These are phyloP conservation scores for Alloplasta piceator DNA, from an alignment of 2,888 invertebrate species.

Conservation along the genomic window DNA sequence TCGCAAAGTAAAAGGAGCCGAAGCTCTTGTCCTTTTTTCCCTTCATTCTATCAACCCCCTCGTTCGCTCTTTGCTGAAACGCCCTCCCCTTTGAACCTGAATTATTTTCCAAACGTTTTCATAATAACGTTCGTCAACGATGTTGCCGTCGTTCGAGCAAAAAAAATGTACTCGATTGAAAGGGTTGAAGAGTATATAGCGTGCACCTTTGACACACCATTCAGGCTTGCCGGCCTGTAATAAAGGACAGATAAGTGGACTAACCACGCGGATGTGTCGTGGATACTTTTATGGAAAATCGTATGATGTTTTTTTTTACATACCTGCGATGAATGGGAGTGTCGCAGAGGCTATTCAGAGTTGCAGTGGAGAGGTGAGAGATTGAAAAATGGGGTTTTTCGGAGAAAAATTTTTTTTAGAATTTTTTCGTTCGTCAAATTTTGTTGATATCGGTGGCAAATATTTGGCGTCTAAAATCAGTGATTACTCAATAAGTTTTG, in stretches of 20 bases:
- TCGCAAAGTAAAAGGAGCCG: too few relatives aligned
- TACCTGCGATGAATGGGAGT: conserved; percentile 14
- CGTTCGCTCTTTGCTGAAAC: background rate
- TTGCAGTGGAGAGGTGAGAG: background rate
- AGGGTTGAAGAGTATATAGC: conserved; percentile 16
- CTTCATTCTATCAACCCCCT: conserved; percentile 38
- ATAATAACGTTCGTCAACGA: background rate
- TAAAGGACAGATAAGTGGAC: conserved; percentile 51
- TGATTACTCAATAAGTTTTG: too few relatives aligned
- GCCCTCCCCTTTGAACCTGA: conserved; percentile 26
- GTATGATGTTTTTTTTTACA: conserved; percentile 4
- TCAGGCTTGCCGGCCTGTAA: conserved; percentile 36
- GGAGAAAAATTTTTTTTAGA: background rate
- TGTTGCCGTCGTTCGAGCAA: conserved; percentile 31
- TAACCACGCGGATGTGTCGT: background rate
- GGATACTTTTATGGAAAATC: conserved; percentile 25
- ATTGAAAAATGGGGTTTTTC: background rate
- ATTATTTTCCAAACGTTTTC: conserved; percentile 50
- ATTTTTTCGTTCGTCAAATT: too few relatives aligned
- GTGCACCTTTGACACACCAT: conserved; percentile 52
- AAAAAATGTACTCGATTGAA: conserved; percentile 23
- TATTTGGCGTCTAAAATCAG: too few relatives aligned
- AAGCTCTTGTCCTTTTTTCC: conserved; percentile 20
- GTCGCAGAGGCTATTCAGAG: background rate
- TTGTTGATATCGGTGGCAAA: too few relatives aligned